Conservation (phyloP, 64 coral and sea anemone genomes). For the Catalaphyllia jardinei region DNA sequence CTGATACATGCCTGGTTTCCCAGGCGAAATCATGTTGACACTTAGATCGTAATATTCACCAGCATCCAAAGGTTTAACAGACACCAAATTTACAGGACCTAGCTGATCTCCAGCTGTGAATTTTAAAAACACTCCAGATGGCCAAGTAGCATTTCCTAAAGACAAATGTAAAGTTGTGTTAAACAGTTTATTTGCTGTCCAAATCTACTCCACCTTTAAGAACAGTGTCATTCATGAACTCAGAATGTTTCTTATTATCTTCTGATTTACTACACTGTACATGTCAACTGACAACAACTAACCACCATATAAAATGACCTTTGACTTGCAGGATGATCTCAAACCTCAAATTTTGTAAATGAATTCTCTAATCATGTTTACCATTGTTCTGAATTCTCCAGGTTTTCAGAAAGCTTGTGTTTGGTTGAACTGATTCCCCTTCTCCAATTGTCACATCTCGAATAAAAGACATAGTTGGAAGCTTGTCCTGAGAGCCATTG, state of each 20-base stretch:
- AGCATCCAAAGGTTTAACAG: conserved; percentile 68
- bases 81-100: conserved; percentile 79
- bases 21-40: conserved; percentile 91
- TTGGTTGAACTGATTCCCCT: conserved; percentile 96
- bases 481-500: conserved; percentile 84
- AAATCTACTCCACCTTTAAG: too few relatives aligned
- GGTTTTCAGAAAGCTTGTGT: conserved; percentile 92
- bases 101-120: conserved; percentile 92
- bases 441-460: conserved; percentile 97
- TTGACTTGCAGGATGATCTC: too few relatives aligned
- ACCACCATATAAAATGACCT: too few relatives aligned
- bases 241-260: too few relatives aligned
- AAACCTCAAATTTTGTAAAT: too few relatives aligned
- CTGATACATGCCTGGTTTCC: conserved; percentile 85
- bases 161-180: not conserved
- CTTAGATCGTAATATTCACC: conserved; percentile 75
- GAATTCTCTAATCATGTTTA: not conserved
- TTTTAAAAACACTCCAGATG: conserved; percentile 79
- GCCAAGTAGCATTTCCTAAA: conserved; percentile 79
- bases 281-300: too few relatives aligned
- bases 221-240: too few relatives aligned
- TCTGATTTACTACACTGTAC: too few relatives aligned
- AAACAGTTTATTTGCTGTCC: too few relatives aligned
- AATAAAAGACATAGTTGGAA: conserved; percentile 92
- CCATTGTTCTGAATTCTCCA: conserved; percentile 96